Conservation (phyloP, 2,113 vertebrate genomes). For the Clinocottus analis region DNA sequence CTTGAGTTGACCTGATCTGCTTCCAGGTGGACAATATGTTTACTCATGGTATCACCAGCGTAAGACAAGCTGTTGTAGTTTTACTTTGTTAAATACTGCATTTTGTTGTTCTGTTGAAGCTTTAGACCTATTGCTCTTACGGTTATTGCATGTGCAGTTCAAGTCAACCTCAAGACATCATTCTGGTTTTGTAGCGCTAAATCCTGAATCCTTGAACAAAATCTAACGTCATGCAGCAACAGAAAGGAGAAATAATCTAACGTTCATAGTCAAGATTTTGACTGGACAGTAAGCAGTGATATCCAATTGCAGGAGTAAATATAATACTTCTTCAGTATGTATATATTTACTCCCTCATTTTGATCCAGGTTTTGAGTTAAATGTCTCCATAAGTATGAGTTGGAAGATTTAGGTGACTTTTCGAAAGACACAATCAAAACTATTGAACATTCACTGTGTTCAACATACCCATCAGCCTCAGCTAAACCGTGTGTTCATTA, state of each 20-base stretch:
- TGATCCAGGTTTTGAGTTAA: background rate
- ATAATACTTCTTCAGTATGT: no score
- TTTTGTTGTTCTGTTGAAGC: constrained; percentile 2
- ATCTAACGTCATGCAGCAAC: background rate
- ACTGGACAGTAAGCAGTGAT: background rate
- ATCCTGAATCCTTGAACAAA: background rate
- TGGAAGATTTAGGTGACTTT: no score
- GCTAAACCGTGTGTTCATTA: background rate
- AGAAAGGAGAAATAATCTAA: background rate
- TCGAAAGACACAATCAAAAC: no score
- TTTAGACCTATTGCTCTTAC: background rate
- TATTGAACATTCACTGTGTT: background rate
- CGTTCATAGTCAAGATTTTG: background rate
- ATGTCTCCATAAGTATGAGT: no score
- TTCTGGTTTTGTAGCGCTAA: background rate
- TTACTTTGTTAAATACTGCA: constrained; percentile 1
- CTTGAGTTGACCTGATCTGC: constrained; percentile 29
- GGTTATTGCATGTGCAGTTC: background rate
- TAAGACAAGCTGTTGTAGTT: constrained; percentile 14
- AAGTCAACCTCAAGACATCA: background rate
- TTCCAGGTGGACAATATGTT: constrained; percentile 34
- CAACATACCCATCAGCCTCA: background rate
- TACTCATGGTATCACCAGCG: constrained; percentile 22
- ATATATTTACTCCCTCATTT: no score
- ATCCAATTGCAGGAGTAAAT: background rate